Base-by-base conservation (phyloP, 2,888 invertebrate genomes). In the Cryptosula pallasiana region DNA sequence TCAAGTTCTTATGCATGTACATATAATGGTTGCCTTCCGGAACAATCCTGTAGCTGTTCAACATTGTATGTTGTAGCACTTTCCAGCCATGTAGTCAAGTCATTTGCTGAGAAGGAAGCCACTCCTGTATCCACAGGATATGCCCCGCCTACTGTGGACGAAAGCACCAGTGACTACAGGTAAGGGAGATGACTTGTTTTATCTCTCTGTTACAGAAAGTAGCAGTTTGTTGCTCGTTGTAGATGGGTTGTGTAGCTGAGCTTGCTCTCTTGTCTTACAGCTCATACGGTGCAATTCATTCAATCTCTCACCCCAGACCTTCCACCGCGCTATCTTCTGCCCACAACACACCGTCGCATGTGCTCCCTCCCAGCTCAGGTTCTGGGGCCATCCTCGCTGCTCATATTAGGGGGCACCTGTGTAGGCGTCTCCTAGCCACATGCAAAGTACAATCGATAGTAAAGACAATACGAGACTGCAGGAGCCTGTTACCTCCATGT, bases 401-500 rank as follows among this genome's bases (percentile, higher is more conserved):
- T 35, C 78, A 81, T 35, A 86, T 83, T 0, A 90, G 89, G 78
- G 95, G 95, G 0, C 94, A 89, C 83, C 86, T 95, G 72, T 90
- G 91, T 29, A 89, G 95, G 70, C 88, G 94, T 58, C 87, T 95
- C 71, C 89, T 95, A 86, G 88, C 87, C 78, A 93, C 94, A 0
- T 91, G 91, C 78, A 90, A 91, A 78, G 91, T 95, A 20, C 91
- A 91, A 83, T 87, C 88, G 73, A 88, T 93, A 25, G 92, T 92
- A 77, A 89, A 90, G 84, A 92, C 91, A 1, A 91, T 93, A 63
- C 75, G 78, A 76, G 85, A 63, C 34, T 63, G 63, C n/a, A 27
- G 32, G 29, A 63, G 3, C 27, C 32, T 63, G 9, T 32, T 63
- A 13, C 34, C 63, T 5, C 25, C 13, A 57, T 13, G 23, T 23